Evolutionary conservation across 2,888 invertebrate genomes (phyloP).

Genomic region (Ellobium chinense): DNA sequence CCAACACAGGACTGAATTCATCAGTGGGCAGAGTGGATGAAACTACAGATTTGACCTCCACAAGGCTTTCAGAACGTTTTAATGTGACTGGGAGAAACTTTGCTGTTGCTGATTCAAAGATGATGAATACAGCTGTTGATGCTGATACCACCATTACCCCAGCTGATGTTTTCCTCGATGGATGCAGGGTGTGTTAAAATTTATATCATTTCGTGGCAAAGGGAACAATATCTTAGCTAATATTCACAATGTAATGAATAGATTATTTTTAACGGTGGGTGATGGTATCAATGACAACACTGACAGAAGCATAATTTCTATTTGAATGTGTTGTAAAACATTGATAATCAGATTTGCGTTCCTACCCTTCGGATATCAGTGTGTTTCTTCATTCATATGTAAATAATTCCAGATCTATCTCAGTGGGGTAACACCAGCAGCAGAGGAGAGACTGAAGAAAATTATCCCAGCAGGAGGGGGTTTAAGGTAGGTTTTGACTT

Average conservation of each 20-base stretch:
- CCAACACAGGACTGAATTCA: constrained; percentile 6
- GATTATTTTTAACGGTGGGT: too few species aligned
- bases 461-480: constrained; percentile 90
- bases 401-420: constrained; percentile 85
- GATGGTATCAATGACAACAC: too few species aligned
- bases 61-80: constrained; percentile 24
- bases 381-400: too few species aligned
- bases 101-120: constrained; percentile 24
- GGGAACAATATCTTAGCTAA: too few species aligned
- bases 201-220: too few species aligned
- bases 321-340: too few species aligned
- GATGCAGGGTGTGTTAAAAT: constrained; percentile 92
- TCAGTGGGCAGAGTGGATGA: constrained; percentile 33
- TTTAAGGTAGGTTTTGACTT: constrained; percentile 81
- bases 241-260: too few species aligned
- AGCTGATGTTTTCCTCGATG: constrained; percentile 91
- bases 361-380: too few species aligned
- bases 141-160: constrained; percentile 86
- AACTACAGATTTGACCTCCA: constrained; percentile 34
- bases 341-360: too few species aligned
- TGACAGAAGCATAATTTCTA: too few species aligned
- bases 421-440: constrained; percentile 84
- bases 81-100: background rate
- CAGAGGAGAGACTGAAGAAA: constrained; percentile 84
- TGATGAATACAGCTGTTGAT: constrained; percentile 37